Evolutionary conservation across 2,113 vertebrate species (phyloP), one percentile per base, ranked within the genome.

Genomic region (Anthoscopus minutus): DNA sequence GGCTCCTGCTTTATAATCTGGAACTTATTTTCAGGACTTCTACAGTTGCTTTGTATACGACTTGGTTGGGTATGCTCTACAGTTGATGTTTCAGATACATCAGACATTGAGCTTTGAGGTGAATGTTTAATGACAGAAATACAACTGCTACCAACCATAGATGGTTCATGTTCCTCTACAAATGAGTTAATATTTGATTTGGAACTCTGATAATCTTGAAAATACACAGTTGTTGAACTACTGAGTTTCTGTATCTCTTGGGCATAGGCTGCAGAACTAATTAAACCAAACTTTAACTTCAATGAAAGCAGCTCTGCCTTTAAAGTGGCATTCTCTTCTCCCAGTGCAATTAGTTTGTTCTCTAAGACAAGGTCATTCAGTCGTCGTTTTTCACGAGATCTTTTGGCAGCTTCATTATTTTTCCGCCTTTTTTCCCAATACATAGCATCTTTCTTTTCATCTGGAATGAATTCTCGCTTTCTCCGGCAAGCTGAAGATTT

Each of bases 41-140:
- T 96, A 94, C 98, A 98, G 92, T 95, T 94, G 72, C 60, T 96
- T 70, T 96, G 97, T 13, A 96, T 94, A 7, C 97, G 90, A 78
- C 96, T 97, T 44, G 96, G 92, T 72, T 98, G 98, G n/a, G 97
- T 73, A 25, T 95, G 98, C 11, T 98, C 98, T 42, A 96, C 73
- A 0, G 97, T 89, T 56, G 98, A 97, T 9, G 96, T 96, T 94
- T 99, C 98, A 4, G 99, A 98, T 15, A 94, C 91, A 27, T 99
- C 99, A 0, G 98, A 98, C 81, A 98, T 94, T 10, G 98, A 97
- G 83, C 98, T 98, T 93, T 98, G 98, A 31, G 99, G 99, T 54
- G 99, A 99, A 96, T 99, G 99, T 95, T 99, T 99, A 86, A 99
- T 99, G 94, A 99, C 99, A 3, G 99, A 99, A 91, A 99, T 98